phyloP scores from a whole-genome alignment of 2,888 invertebrate species.

The Heliothis peltigera region DNA sequence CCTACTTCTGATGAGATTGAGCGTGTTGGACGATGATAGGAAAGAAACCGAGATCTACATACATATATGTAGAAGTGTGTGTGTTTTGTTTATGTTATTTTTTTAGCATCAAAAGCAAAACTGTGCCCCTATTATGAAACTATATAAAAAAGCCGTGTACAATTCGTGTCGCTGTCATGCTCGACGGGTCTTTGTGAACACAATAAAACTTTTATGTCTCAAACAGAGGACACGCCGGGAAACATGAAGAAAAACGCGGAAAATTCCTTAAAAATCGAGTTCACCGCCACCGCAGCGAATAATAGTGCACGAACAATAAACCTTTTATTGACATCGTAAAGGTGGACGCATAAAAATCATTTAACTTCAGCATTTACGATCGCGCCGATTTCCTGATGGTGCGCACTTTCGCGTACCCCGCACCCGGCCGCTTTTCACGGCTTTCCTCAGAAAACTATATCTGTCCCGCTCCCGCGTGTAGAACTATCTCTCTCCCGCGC shows the following conservation, averaged over 20 bases:
- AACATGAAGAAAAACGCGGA: constrained; percentile 41
- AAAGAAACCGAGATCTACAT: background rate
- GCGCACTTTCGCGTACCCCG: constrained; percentile 82
- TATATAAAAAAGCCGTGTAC: constrained; percentile 7
- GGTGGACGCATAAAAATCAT: constrained; percentile 82
- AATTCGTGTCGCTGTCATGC: constrained; percentile 18
- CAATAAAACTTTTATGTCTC: constrained; percentile 33
- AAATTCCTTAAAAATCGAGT: constrained; percentile 65
- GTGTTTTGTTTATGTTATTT: background rate
- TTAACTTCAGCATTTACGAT: constrained; percentile 77
- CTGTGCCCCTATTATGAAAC: constrained; percentile 4
- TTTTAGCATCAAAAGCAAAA: background rate
- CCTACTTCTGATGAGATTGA: background rate
- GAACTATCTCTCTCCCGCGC: constrained; percentile 70
- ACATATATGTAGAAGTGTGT: background rate
- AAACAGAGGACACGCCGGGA: constrained; percentile 27
- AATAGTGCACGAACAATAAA: constrained; percentile 73
- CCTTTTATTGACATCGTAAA: constrained; percentile 79
- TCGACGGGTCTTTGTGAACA: constrained; percentile 24
- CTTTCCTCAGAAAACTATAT: constrained; percentile 81
- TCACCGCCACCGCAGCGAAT: constrained; percentile 64
- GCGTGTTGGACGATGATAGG: too few species aligned
- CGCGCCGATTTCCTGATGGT: constrained; percentile 82
- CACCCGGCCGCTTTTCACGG: constrained; percentile 79
- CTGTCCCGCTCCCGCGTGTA: constrained; percentile 72